Percentiles rank a stretch among this genome's conserved stretches.
Conservation (phyloP, 2,888 invertebrate species). For the Drosophila gaucha region DNA sequence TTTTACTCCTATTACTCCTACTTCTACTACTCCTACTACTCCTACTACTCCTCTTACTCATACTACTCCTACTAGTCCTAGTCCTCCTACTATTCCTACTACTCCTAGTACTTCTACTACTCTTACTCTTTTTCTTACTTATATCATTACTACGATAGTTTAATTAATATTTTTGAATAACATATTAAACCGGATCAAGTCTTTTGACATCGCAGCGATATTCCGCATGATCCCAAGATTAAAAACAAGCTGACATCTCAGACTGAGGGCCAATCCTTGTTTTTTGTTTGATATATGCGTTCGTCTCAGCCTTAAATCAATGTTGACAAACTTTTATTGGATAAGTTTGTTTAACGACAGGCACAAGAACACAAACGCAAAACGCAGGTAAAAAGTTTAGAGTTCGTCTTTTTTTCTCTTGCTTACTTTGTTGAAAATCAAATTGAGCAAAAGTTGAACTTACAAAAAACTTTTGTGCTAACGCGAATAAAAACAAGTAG, state of each 20-base stretch:
- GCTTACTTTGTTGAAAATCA: constrained; percentile 66
- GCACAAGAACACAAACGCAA: constrained; percentile 46
- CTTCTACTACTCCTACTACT: background rate
- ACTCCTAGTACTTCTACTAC: no score
- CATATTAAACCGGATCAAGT: background rate
- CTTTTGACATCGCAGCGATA: constrained; percentile 1
- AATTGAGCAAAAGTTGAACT: constrained; percentile 77
- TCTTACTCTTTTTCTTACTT: no score
- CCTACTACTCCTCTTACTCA: background rate
- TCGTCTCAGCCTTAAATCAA: constrained; percentile 82
- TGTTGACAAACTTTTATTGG: constrained; percentile 85
- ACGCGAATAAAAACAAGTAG: constrained; percentile 38
- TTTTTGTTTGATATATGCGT: constrained; percentile 67
- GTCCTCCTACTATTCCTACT: no score
- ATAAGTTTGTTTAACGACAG: constrained; percentile 84
- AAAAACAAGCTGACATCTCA: constrained; percentile 46
- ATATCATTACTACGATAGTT: no score
- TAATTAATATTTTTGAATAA: constrained; percentile 1
- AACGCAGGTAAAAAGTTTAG: constrained; percentile 69
- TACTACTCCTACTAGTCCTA: background rate
- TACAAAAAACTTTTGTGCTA: constrained; percentile 53
- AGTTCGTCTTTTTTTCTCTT: constrained; percentile 36
- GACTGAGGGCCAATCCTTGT: constrained; percentile 12
- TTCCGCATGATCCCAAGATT: background rate
- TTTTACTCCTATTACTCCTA: no score